These are phyloP conservation scores for Punctoribates punctum DNA, from an alignment of 2,888 invertebrate genomes.

Conservation along the genomic window DNA sequence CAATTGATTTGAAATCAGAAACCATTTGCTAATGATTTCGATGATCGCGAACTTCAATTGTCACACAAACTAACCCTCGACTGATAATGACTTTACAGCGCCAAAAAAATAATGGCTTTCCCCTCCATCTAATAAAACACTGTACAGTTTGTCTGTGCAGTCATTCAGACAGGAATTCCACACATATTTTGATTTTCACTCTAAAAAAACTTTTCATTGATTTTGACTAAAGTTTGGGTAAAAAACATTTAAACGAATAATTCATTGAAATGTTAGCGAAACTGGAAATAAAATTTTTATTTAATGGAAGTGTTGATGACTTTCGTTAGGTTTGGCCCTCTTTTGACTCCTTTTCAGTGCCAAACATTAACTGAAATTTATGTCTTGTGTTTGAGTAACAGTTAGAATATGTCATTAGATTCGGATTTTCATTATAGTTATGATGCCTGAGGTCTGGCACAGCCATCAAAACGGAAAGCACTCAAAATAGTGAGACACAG, in stretches of 20 bases:
- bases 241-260: background rate
- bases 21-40: too few relatives aligned
- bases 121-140: too few relatives aligned
- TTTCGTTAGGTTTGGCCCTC: background rate
- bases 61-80: too few relatives aligned
- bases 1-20: too few relatives aligned
- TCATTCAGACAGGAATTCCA: too few relatives aligned
- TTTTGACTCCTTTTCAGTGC: background rate
- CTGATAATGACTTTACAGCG: too few relatives aligned
- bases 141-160: too few relatives aligned
- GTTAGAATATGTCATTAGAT: slow-evolving; percentile 2
- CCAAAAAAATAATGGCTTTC: too few relatives aligned
- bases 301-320: background rate
- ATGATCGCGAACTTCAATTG: too few relatives aligned
- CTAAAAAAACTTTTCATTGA: too few relatives aligned
- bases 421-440: slow-evolving; percentile 9
- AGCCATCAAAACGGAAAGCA: background rate
- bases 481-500: background rate
- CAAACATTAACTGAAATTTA: background rate
- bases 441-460: background rate
- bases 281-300: background rate
- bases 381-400: slow-evolving; percentile 2
- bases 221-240: background rate
- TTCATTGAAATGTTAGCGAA: background rate
- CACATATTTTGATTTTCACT: too few relatives aligned